Evolutionary conservation across 2,888 invertebrate species (phyloP), one percentile per base, ranked within the genome.

Genomic region (Monopis laevigella): DNA sequence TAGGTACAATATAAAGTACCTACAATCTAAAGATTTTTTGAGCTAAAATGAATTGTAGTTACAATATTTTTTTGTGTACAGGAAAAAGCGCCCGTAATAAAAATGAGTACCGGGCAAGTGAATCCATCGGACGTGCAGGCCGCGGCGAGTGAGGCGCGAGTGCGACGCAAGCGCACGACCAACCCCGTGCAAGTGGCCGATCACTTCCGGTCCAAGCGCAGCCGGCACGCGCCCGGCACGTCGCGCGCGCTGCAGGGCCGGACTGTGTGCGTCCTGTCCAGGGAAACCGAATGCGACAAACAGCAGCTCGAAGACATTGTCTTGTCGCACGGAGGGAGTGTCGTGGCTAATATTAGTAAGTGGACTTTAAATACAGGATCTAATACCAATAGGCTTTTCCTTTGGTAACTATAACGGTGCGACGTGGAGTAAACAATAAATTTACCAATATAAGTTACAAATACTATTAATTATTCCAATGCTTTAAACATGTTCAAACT

Each of bases 341-440:
- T 64, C 39, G 70, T 72, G 4, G 65, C 65, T 41, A 68, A 71
- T 51, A 47, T 53, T 13, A 67, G 77, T 74, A 44, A 56, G 59
- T 49, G 6, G 5, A 5, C 8, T 7, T 11, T 6, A 29, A 29
- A 29, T 7, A 24, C 10, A 24, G 6, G 10, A 24, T 24, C 10
- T 24, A 10, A 24, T 24, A 24, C 6, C 6, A 24, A 24, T n/a
- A n/a, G n/a, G n/a, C n/a, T n/a, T n/a, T n/a, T n/a, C n/a, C n/a
- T n/a, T n/a, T n/a, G n/a, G n/a, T n/a, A n/a, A n/a, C n/a, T n/a
- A n/a, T n/a, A n/a, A n/a, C n/a, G n/a, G n/a, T n/a, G n/a, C n/a
- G n/a, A n/a, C n/a, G n/a, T n/a, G n/a, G n/a, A n/a, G n/a, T n/a
- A n/a, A n/a, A n/a, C n/a, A n/a, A n/a, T n/a, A n/a, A n/a, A n/a